A percentile compares a stretch with the other conserved stretches of the same genome.
Conservation (phyloP, 2,888 invertebrate genomes). For the Syritta pipiens region DNA sequence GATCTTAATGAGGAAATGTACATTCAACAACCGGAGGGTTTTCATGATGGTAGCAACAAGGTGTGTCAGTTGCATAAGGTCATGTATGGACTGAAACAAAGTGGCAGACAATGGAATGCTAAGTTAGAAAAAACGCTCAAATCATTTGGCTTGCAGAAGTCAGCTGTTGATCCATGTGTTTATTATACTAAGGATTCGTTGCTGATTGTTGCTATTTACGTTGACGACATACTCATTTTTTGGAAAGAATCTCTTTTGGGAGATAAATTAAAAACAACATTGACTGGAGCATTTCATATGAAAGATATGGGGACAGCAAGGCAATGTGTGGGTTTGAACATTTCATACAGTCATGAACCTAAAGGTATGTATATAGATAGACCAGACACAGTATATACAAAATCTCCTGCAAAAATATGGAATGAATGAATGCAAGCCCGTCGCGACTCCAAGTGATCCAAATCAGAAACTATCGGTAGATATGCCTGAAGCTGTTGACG, state of each 20-base stretch:
- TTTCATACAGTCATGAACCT: too few relatives aligned
- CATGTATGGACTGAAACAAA: slow-evolving; percentile 62
- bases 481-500: too few relatives aligned
- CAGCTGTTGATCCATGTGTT: slow-evolving; percentile 24
- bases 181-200: slow-evolving; percentile 13
- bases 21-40: slow-evolving; percentile 47
- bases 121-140: slow-evolving; percentile 5
- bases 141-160: slow-evolving; percentile 15
- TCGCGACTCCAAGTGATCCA: slow-evolving; percentile 60
- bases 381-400: slow-evolving; percentile 48
- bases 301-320: too few relatives aligned
- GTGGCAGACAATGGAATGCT: slow-evolving; percentile 41
- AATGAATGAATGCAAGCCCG: slow-evolving; percentile 46
- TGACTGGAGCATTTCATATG: too few relatives aligned
- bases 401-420: slow-evolving; percentile 58
- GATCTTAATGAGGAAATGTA: slow-evolving; percentile 31
- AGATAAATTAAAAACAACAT: too few relatives aligned
- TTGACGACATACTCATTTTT: slow-evolving; percentile 18
- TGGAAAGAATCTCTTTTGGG: too few relatives aligned
- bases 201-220: slow-evolving; percentile 25
- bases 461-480: slow-evolving; percentile 53
- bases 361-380: slow-evolving; percentile 43
- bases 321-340: too few relatives aligned
- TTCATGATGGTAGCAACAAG: slow-evolving; percentile 38
- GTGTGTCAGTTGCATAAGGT: slow-evolving; percentile 46